Evolutionary conservation across 2,888 invertebrate genomes (phyloP).

Genomic region (Melanophora roralis): DNA sequence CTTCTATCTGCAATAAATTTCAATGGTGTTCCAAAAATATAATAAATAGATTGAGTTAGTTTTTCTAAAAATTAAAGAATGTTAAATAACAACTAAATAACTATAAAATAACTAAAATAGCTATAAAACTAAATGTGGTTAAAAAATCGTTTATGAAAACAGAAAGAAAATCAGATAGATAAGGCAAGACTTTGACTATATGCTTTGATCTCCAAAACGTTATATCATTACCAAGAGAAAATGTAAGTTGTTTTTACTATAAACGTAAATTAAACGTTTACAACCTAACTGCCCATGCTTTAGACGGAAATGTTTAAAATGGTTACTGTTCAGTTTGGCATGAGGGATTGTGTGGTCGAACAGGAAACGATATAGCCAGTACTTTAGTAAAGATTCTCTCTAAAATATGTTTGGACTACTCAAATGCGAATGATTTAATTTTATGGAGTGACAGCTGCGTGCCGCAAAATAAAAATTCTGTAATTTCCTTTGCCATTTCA

Average conservation of each 20-base stretch:
- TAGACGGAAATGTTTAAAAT: neutral
- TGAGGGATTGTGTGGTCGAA: too few species aligned
- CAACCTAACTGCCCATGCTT: neutral
- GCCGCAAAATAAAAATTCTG: neutral
- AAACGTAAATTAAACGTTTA: neutral
- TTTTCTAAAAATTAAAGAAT: too few species aligned
- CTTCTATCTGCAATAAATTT: too few species aligned
- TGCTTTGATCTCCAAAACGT: neutral
- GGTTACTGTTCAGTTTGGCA: too few species aligned
- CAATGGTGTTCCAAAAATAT: too few species aligned
- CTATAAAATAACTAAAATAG: too few species aligned
- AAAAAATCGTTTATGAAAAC: slow-evolving; percentile 6
- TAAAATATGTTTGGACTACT: neutral
- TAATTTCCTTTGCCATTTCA: neutral
- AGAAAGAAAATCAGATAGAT: neutral
- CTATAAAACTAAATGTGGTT: too few species aligned
- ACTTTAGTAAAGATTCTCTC: neutral
- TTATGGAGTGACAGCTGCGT: neutral
- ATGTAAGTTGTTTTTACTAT: neutral
- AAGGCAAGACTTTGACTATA: neutral
- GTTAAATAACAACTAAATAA: too few species aligned
- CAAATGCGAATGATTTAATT: neutral
- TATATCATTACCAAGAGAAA: neutral
- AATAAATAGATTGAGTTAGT: too few species aligned
- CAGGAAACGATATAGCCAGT: too few species aligned